Evolutionary conservation across 1,140 invertebrate species (phyloP).

Genomic region (Platyscapa corneri): DNA sequence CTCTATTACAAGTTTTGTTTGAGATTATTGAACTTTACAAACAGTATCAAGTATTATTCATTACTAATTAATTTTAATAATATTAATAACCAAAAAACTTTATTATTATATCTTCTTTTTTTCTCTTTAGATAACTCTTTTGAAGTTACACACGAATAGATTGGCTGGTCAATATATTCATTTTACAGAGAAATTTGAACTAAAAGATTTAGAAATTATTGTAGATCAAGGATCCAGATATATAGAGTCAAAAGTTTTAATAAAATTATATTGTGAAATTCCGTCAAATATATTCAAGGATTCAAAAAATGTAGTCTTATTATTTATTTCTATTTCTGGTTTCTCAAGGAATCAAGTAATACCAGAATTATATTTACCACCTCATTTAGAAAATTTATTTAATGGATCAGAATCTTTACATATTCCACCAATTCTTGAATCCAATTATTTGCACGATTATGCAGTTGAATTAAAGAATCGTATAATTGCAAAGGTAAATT

Average conservation of each 20-base stretch:
- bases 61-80: not conserved
- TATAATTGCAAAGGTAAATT: constrained; percentile 2
- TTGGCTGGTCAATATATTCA: not conserved
- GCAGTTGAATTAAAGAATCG: not conserved
- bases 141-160: not conserved
- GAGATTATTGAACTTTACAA: not conserved
- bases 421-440: not conserved
- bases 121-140: constrained; percentile 1
- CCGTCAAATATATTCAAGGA: not conserved
- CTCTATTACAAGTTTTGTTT: not conserved
- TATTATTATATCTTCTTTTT: not conserved
- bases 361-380: constrained; percentile 7
- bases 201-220: constrained; percentile 15
- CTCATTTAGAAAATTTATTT: constrained; percentile 1
- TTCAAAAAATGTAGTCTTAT: not conserved
- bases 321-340: not conserved
- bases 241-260: constrained; percentile 3
- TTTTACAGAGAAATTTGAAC: not conserved
- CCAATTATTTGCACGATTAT: not conserved
- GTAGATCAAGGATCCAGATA: not conserved
- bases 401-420: not conserved
- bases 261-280: not conserved
- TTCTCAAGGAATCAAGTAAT: not conserved
- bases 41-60: constrained; percentile 27
- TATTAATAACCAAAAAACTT: not conserved